Evolutionary conservation across 2,797 vertebrate genomes (phyloP), one percentile per base, ranked within the genome.

Genomic region (Petrocephalus schoutedeni): DNA sequence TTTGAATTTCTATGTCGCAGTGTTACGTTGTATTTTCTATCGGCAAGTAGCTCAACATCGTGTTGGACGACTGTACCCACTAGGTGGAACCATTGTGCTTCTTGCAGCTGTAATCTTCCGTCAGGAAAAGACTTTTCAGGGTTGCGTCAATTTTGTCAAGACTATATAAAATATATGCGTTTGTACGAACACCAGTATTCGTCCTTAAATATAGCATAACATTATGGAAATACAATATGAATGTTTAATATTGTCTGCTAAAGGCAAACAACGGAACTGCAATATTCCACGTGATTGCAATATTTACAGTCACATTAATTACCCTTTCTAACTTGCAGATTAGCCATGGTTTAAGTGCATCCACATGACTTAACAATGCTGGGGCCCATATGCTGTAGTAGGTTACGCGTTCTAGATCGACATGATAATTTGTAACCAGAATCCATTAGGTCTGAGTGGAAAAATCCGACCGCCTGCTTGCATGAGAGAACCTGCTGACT

Each of bases 61-160:
- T 80, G 8, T 19, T 80, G 7, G 16, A 10, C 45, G 4, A 80
- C 41, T 49, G 41, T 80, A 80, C 16, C 74, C 74, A 45, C 74
- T 80, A 80, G 74, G 41, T 80, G 74, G 74, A 80, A 80, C 16
- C 74, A 80, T 80, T 80, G 41, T 49, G 74, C 74, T 49, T 80
- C 14, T 49, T 80, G 45, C 49, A 45, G 74, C 36, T 49, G 19
- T 77, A 45, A 23, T 45, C 7, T 45, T 5, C 36, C 36, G 71
- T 45, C 71, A 16, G 45, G 71, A n/a, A 41, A 45, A 77, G 28
- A 41, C 36, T 6, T 71, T 36, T n/a, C 36, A 16, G 54, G 9
- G 54, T 57, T n/a, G 6, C n/a, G 19, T n/a, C n/a, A 41, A 19
- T 80, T 77, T 41, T 80, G 41, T 12, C 12, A 71, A 21, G 36